These are phyloP conservation scores for Hirudo medicinalis DNA, from an alignment of 1,140 invertebrate genomes.

Conservation along the genomic window DNA sequence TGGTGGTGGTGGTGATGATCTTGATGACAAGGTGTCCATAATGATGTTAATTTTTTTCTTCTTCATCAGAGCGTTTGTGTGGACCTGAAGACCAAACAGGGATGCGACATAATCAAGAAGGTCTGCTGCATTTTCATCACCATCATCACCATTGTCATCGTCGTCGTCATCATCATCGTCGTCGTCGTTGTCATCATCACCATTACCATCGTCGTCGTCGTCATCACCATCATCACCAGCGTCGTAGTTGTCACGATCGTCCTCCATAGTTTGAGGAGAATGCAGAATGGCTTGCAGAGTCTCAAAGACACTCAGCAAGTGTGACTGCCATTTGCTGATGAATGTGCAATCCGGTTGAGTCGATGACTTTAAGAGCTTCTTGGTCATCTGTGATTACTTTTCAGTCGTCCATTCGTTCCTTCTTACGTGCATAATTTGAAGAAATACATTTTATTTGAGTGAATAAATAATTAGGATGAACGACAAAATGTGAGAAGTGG, in stretches of 20 bases:
- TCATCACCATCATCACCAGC: neutral
- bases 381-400: neutral
- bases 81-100: conserved; percentile 60
- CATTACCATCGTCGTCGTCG: neutral
- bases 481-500: too few relatives aligned
- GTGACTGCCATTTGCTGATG: too few relatives aligned
- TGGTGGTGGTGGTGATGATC: neutral
- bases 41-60: neutral
- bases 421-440: neutral
- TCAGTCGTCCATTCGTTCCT: neutral
- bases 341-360: neutral
- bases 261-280: neutral
- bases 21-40: neutral
- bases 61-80: conserved; percentile 61
- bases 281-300: too few relatives aligned
- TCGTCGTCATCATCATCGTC: neutral
- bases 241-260: neutral
- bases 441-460: conserved; percentile 18
- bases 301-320: too few relatives aligned
- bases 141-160: neutral
- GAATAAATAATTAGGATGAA: conserved; percentile 33
- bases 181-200: neutral
- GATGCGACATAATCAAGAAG: conserved; percentile 58
- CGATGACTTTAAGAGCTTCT: neutral
- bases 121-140: conserved; percentile 23